Percentiles rank a stretch among this genome's conserved stretches.
phyloP scores from a whole-genome alignment of 1,140 invertebrate species.

The Drosophila nannoptera region DNA sequence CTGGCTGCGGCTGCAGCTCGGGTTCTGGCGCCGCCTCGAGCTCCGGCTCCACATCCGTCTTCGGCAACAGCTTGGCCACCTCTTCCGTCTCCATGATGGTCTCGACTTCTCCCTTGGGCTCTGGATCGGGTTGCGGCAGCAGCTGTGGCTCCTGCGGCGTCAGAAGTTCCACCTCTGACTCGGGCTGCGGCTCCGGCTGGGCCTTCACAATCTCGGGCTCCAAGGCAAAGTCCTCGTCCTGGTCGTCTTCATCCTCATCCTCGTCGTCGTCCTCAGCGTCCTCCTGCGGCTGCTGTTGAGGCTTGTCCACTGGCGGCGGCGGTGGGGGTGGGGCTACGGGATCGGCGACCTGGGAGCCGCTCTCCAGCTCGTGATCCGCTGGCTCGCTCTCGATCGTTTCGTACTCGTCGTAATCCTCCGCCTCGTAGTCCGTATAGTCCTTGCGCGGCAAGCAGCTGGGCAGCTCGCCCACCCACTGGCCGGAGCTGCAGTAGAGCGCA shows the following conservation, averaged over 20 bases:
- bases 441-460: constrained; percentile 79
- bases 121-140: constrained; percentile 1
- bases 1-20: constrained; percentile 15
- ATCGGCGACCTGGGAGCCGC: constrained; percentile 9
- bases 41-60: neutral
- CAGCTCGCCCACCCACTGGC: constrained; percentile 81
- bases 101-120: neutral
- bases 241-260: neutral
- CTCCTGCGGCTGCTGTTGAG: neutral
- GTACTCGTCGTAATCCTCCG: constrained; percentile 52
- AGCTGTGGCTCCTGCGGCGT: neutral
- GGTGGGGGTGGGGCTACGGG: constrained; percentile 40
- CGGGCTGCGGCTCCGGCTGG: neutral
- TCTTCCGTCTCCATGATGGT: neutral
- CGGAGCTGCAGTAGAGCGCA: constrained; percentile 81
- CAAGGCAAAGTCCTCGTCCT: neutral
- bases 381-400: constrained; percentile 33
- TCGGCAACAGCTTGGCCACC: neutral
- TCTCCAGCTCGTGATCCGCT: constrained; percentile 31
- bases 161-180: neutral
- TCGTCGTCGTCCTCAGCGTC: neutral
- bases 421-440: constrained; percentile 57
- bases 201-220: neutral
- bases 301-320: constrained; percentile 28
- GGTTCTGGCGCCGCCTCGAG: constrained; percentile 6